phyloP scores from a whole-genome alignment of 2,113 vertebrate genomes.

The Verasper variegatus region DNA sequence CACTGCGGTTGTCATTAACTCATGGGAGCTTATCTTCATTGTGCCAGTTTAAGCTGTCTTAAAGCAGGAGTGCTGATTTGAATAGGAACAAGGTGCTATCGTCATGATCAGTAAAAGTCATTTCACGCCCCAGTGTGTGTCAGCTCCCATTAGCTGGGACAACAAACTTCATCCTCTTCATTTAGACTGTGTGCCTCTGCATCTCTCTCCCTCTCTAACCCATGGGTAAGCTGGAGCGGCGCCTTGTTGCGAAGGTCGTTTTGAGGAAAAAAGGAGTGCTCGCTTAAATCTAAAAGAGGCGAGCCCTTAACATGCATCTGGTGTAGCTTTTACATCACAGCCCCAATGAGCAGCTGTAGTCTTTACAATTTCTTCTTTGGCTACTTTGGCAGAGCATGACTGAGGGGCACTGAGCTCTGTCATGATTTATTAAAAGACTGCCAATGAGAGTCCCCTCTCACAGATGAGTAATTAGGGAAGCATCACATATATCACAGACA shows the following conservation, averaged over 20 bases:
- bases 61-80: constrained; percentile 49
- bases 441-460: constrained; percentile 36
- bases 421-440: constrained; percentile 51
- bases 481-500: constrained; percentile 43
- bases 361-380: constrained; percentile 44
- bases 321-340: constrained; percentile 43
- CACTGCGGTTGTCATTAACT: constrained; percentile 52
- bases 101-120: constrained; percentile 74
- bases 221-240: constrained; percentile 28
- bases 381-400: constrained; percentile 44
- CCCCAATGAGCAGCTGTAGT: constrained; percentile 35
- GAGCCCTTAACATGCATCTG: constrained; percentile 23
- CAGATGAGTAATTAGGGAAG: constrained; percentile 62
- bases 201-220: constrained; percentile 29
- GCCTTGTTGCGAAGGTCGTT: constrained; percentile 15
- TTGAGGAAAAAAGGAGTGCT: constrained; percentile 4
- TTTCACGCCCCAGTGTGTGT: constrained; percentile 75
- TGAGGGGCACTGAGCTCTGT: constrained; percentile 36
- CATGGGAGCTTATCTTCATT: constrained; percentile 56
- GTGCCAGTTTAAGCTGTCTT: constrained; percentile 48
- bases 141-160: constrained; percentile 73
- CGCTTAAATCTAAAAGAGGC: constrained; percentile 55
- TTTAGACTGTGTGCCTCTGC: constrained; percentile 10
- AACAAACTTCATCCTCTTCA: constrained; percentile 65
- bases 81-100: constrained; percentile 72